Base-by-base conservation (phyloP, 1,140 invertebrate genomes). In the Pogonomyrmex californicus region DNA sequence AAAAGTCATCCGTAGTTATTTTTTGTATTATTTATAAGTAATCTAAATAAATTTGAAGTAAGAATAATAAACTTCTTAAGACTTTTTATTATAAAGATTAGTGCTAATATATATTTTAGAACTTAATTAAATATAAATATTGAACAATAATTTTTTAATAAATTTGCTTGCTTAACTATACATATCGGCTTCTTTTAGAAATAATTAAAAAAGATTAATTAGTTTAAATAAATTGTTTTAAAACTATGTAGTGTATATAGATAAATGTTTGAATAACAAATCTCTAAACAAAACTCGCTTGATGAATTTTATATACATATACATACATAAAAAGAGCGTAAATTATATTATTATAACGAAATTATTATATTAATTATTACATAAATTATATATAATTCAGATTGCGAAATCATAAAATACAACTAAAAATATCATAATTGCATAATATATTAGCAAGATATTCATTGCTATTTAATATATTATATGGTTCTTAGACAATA, bases 1-100 rank as follows among this genome's bases (percentile, higher is more conserved):
- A 49, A 33, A 49, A 63, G 58, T 58, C 58, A 71, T 14, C 70
- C 51, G n/a, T 56, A 51, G 36, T 81, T 33, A 7, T 47, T 23
- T 23, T 23, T 78, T 44, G 14, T 41, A 41, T 56, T 44, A 56
- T 14, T 81, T 81, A 54, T 44, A 6, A 76, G 17, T 44, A 30
- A 44, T 9, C 14, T 76, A n/a, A n/a, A n/a, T n/a, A n/a, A 1
- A 49, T 36, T 23, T 36, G 23, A 36, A 0, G 12, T 14, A 78
- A 2, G 4, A 6, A 77, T 62, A 49, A 47, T 14, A 76, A 76
- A n/a, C 7, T 12, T 33, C 10, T 58, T 9, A 44, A 44, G 30
- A 41, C 38, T 30, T 14, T 58, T 44, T 60, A 14, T 76, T 44
- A 76, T 33, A 38, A 73, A 36, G 47, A 4, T 30, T n/a, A n/a